Evolutionary conservation across 2,797 vertebrate species (phyloP), one percentile per base, ranked within the genome.

Genomic region (Erpetoichthys calabaricus): DNA sequence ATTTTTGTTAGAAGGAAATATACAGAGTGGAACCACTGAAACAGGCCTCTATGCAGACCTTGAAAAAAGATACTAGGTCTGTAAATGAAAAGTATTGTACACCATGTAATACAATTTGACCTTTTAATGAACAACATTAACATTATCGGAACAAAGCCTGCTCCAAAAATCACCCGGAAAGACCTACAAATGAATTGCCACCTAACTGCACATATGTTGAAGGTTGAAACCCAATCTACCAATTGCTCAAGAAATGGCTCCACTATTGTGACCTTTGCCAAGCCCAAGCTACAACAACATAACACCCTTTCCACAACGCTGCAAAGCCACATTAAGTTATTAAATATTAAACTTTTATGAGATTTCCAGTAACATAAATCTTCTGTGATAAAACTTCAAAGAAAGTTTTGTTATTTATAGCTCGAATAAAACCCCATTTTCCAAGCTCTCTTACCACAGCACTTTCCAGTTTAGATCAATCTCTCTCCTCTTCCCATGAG

Each of bases 311-410:
- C 62, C 62, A 66, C 1, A 8, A 57, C 62, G 59, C n/a, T 45
- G 47, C 62, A 67, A 60, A 62, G 64, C 60, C 65, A 69, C 64
- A 75, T 47, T 59, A 50, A 67, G 68, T 74, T 71, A 76, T 75
- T 75, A 75, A 77, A 74, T 66, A 73, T 65, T 57, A 68, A 66
- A 51, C 66, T 57, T 61, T 70, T 58, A 67, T 74, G 69, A 66
- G 72, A 74, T 67, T 88, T 86, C 73, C 79, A 80, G 77, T 82
- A 81, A 83, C 73, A 77, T 70, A 71, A 74, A 79, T 77, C 73
- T 72, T 70, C 77, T 76, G 77, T 79, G 74, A 77, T 68, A 76
- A 77, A 80, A 77, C 73, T 82, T 84, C 79, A 83, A 78, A 81
- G 74, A 72, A 77, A 69, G 63, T 42, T 49, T n/a, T 65, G 65